Evolutionary conservation across 2,888 invertebrate genomes (phyloP).

Genomic region (Cheilosia impressa): DNA sequence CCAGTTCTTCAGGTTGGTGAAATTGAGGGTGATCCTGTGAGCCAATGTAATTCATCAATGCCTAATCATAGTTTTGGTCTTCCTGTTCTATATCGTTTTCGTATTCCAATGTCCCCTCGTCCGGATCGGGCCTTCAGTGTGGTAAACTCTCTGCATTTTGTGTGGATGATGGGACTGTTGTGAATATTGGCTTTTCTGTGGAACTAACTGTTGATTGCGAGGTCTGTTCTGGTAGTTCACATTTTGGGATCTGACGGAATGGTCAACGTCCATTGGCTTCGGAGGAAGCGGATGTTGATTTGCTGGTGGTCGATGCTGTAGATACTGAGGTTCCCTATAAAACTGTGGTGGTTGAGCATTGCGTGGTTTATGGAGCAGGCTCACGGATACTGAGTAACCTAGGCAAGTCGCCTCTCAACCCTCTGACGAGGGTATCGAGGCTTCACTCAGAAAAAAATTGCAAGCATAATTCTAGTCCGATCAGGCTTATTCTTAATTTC

Average conservation of each 20-base stretch:
- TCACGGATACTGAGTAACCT: slow-evolving; percentile 4
- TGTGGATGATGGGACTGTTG: slow-evolving; percentile 16
- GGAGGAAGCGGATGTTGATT: slow-evolving; percentile 7
- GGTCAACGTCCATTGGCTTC: slow-evolving; percentile 31
- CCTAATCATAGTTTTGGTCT: too few relatives aligned
- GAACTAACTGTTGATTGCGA: slow-evolving; percentile 23
- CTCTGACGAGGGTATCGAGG: slow-evolving; percentile 23
- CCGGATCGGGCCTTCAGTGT: slow-evolving; percentile 13
- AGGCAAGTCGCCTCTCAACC: slow-evolving; percentile 16
- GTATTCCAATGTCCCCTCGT: not conserved
- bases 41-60: not conserved
- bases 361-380: slow-evolving; percentile 33
- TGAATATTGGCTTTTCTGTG: slow-evolving; percentile 22
- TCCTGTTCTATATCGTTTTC: too few relatives aligned
- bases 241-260: slow-evolving; percentile 17
- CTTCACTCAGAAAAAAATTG: too few relatives aligned
- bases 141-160: slow-evolving; percentile 18
- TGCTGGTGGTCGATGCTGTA: not conserved
- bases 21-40: not conserved
- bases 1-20: not conserved
- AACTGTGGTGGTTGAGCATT: not conserved
- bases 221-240: slow-evolving; percentile 25
- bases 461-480: too few relatives aligned
- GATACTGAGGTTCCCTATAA: not conserved
- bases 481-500: too few relatives aligned